Conservation (phyloP, 2,888 invertebrate genomes). For the Creontiades dilutus region DNA sequence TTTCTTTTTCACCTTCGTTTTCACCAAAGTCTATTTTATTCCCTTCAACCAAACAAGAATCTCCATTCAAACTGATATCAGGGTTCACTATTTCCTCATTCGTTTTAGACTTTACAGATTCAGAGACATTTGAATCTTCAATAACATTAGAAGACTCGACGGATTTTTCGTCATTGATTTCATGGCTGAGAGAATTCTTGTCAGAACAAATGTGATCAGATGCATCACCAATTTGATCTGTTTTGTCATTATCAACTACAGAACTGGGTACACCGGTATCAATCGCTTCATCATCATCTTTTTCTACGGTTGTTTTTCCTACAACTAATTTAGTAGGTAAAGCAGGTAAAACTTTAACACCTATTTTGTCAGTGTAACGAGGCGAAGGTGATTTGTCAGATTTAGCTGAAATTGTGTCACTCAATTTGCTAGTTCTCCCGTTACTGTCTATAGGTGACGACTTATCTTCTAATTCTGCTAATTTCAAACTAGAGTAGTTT, state of each 20-base stretch:
- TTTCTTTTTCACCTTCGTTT: slow-evolving; percentile 55
- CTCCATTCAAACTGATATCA: slow-evolving; percentile 4
- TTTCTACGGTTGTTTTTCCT: slow-evolving; percentile 16
- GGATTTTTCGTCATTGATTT: not conserved
- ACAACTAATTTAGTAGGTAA: slow-evolving; percentile 46
- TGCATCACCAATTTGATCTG: not conserved
- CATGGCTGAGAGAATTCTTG: not conserved
- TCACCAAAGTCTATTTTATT: slow-evolving; percentile 38
- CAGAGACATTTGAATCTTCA: not conserved
- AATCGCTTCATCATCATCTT: not conserved
- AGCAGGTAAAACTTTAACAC: slow-evolving; percentile 40
- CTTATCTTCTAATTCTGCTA: slow-evolving; percentile 44
- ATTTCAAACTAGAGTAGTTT: slow-evolving; percentile 14
- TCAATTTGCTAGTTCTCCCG: slow-evolving; percentile 44
- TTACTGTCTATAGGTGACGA: slow-evolving; percentile 34
- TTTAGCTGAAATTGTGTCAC: not conserved
- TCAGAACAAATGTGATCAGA: not conserved
- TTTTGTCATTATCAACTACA: not conserved
- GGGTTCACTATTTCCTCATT: not conserved
- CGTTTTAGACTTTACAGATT: not conserved
- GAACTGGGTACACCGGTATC: not conserved
- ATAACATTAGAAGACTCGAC: not conserved
- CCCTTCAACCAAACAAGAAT: not conserved
- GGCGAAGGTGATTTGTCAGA: slow-evolving; percentile 19
- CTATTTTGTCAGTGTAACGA: slow-evolving; percentile 18